Evolutionary conservation across 2,113 vertebrate genomes (phyloP).

Genomic region (Telmatochromis sp.): DNA sequence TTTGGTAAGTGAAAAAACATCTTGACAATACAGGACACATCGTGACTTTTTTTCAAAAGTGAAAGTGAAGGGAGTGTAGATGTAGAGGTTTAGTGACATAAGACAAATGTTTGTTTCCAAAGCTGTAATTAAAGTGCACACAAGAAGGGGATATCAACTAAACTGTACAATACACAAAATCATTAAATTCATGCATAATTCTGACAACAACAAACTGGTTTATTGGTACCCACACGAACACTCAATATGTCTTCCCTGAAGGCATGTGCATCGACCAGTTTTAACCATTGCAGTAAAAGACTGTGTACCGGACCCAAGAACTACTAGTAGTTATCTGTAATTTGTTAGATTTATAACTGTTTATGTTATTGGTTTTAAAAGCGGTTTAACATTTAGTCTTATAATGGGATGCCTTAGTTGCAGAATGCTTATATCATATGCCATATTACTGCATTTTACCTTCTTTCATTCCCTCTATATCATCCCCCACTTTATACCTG

Average conservation of each 20-base stretch:
- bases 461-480: background rate
- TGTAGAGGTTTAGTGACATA: background rate
- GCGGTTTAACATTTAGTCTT: background rate
- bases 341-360: background rate
- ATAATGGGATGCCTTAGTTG: background rate
- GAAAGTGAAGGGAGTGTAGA: background rate
- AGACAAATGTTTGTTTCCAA: background rate
- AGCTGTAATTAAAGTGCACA: background rate
- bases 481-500: background rate
- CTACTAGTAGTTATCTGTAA: background rate
- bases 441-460: background rate
- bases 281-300: background rate
- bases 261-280: background rate
- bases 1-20: background rate
- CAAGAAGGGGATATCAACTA: background rate
- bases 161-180: background rate
- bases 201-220: constrained; percentile 18
- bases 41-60: background rate
- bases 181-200: background rate
- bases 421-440: background rate
- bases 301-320: background rate
- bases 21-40: background rate
- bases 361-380: background rate
- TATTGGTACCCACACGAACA: background rate
- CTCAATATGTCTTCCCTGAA: background rate